A percentile compares a stretch with the other conserved stretches of the same genome.
phyloP scores from a whole-genome alignment of 2,797 vertebrate species.

The Varecia variegata region DNA sequence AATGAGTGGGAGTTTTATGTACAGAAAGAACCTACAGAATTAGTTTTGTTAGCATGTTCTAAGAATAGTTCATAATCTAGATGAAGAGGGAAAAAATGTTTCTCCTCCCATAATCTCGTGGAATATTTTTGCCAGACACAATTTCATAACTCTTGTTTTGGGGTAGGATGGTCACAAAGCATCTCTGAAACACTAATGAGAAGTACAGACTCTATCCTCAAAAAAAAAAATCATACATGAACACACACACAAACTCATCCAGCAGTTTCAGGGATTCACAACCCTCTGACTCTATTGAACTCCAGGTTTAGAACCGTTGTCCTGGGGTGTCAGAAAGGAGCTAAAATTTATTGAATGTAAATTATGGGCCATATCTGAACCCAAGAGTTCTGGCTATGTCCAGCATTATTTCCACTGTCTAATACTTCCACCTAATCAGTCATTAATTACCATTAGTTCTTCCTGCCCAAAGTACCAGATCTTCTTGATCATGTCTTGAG shows the following conservation, averaged over 20 bases:
- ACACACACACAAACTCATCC: neutral
- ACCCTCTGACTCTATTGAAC: neutral
- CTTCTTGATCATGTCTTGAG: neutral
- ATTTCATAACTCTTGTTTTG: constrained; percentile 25
- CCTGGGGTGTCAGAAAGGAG: neutral
- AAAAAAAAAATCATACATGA: neutral
- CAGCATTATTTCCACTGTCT: constrained; percentile 5
- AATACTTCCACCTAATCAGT: neutral
- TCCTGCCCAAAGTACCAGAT: neutral
- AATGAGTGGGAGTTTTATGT: constrained; percentile 11
- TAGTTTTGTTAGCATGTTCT: constrained; percentile 16
- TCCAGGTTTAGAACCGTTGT: neutral
- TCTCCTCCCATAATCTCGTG: neutral
- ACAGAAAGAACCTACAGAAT: constrained; percentile 7
- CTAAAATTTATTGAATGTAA: neutral
- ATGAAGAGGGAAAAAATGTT: neutral
- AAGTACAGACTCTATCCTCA: neutral
- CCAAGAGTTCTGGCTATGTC: neutral
- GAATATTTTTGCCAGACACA: neutral
- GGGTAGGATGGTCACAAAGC: neutral
- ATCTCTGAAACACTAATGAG: neutral
- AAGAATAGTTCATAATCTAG: constrained; percentile 10
- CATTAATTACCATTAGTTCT: neutral
- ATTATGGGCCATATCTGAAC: neutral
- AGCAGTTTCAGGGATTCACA: neutral